phyloP scores from a whole-genome alignment of 2,797 vertebrate genomes.

The Saxicola maurus region DNA sequence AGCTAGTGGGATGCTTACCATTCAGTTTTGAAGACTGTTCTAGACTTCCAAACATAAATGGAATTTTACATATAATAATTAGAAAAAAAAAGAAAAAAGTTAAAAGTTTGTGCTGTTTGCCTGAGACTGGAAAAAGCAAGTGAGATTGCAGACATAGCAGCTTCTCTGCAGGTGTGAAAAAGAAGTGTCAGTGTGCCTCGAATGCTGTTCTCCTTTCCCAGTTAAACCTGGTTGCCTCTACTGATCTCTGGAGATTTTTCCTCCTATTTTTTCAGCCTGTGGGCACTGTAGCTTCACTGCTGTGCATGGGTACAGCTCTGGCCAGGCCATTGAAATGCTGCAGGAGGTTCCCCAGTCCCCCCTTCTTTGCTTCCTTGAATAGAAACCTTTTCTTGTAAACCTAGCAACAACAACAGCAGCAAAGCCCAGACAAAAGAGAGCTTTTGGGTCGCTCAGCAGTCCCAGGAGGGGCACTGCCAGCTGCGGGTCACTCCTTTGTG shows the following conservation, averaged over 20 bases:
- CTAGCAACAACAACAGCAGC: background rate
- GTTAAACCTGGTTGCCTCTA: background rate
- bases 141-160: background rate
- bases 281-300: background rate
- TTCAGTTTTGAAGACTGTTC: background rate
- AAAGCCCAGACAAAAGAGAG: background rate
- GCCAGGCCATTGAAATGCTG: background rate
- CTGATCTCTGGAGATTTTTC: background rate
- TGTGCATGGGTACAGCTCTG: background rate
- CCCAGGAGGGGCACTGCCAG: background rate
- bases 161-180: background rate
- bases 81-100: too few species aligned
- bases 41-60: background rate
- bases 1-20: fast-evolving
- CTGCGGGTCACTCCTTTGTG: background rate
- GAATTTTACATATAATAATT: background rate
- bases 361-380: background rate
- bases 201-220: background rate
- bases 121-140: background rate
- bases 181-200: background rate
- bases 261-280: background rate
- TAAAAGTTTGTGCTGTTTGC: background rate
- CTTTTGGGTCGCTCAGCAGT: background rate
- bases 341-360: background rate
- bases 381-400: background rate